Base-by-base conservation (phyloP, 2,797 vertebrate species). In the Podarcis siculus region DNA sequence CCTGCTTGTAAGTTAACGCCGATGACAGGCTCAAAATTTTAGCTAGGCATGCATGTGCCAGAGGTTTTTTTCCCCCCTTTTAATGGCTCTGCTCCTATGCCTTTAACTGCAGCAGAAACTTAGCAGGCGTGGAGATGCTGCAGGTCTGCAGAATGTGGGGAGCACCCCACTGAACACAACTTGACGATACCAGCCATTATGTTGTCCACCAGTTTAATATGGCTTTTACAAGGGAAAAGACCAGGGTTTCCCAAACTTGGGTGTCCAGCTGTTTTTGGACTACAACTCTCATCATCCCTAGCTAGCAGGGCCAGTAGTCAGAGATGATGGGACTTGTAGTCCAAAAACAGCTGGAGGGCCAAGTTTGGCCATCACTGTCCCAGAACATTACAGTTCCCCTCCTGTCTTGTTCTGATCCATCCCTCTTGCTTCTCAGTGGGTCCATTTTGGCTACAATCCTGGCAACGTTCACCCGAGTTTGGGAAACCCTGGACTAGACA, bases 1-100 rank as follows among this genome's bases (percentile, higher is more conserved):
- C 88, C 55, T 87, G 3, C 77, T 73, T 86, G 45, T 79, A 80
- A 72, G 78, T 25, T 86, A 39, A 86, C 21, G 19, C 32, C 2
- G 35, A 61, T n/a, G 21, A 23, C 58, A 66, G 35, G 30, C 49
- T 39, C 84, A 45, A 82, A 35, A 76, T 35, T 76, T 9, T 49
- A n/a, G 45, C n/a, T 76, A 75, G 32, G 7, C 37, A 72, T 71
- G 23, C n/a, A 1, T 58, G 61, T 25, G n/a, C 71, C 45, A 76
- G 21, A 32, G 17, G 21, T 37, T 2, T 37, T 45, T 42, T 15
- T n/a, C n/a, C n/a, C n/a, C n/a, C n/a, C 12, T 58, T 30, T 37
- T 64, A 64, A 32, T 23, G 39, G 4, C n/a, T 78, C 61, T 78
- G 27, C 12, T 39, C 58, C 4, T 77, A 25, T 32, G 58, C 55